Evolutionary conservation across 2,113 vertebrate species (phyloP).

Genomic region (Chaetura pelagica): DNA sequence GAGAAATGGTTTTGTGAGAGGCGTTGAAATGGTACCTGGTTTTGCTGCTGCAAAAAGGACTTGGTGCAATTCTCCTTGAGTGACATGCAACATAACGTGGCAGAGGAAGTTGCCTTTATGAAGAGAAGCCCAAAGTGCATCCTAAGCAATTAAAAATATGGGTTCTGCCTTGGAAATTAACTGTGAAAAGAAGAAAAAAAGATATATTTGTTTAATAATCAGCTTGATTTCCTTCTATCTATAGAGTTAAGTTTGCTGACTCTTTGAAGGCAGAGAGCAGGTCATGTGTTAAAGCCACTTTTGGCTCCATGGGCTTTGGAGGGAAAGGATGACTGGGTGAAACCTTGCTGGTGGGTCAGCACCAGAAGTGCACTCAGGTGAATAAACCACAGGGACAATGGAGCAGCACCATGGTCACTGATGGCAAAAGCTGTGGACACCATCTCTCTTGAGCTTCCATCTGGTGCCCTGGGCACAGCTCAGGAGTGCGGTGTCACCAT

Average conservation of each 20-base stretch:
- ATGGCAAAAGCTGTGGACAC: not conserved
- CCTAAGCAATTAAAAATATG: not conserved
- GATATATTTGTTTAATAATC: not conserved
- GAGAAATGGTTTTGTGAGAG: not conserved
- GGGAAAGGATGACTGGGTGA: not conserved
- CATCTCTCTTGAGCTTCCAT: not conserved
- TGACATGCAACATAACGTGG: accelerated
- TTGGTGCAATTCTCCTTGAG: not conserved
- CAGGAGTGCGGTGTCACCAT: accelerated
- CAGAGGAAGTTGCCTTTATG: not conserved
- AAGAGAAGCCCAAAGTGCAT: accelerated
- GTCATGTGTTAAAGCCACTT: not conserved
- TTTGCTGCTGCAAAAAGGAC: not conserved
- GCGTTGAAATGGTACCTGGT: too few species aligned
- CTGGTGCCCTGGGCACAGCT: not conserved
- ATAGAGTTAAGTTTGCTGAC: not conserved
- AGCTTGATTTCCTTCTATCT: not conserved
- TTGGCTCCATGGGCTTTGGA: not conserved
- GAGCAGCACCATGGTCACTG: not conserved
- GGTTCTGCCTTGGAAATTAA: not conserved
- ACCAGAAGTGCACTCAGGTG: not conserved
- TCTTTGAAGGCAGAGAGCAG: not conserved
- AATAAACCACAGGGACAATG: accelerated
- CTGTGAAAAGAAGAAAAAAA: not conserved
- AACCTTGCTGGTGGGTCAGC: not conserved